A percentile compares a stretch with the other conserved stretches of the same genome.
phyloP scores from a whole-genome alignment of 2,888 invertebrate species.

The Podabrus alpinus region DNA sequence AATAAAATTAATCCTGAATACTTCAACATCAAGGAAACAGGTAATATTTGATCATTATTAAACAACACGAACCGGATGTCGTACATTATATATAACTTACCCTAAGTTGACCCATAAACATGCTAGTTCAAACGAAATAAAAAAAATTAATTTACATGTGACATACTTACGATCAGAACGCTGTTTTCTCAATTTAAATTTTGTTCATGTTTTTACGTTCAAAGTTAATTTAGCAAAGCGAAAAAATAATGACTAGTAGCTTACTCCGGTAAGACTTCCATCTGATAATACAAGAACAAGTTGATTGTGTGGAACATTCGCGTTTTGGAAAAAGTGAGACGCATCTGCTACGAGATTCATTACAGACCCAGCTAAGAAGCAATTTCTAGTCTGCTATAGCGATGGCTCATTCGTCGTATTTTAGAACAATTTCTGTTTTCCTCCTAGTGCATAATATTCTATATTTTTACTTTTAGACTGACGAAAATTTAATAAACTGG shows the following conservation, averaged over 20 bases:
- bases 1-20: neutral
- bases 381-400: conserved; percentile 28
- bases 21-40: neutral
- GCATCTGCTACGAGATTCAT: conserved; percentile 27
- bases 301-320: conserved; percentile 17
- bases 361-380: conserved; percentile 24
- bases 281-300: conserved; percentile 10
- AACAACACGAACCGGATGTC: conserved; percentile 8
- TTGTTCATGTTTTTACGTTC: neutral
- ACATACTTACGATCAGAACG: neutral
- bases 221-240: neutral
- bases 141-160: neutral
- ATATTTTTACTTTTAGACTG: conserved; percentile 14
- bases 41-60: conserved; percentile 4
- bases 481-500: conserved; percentile 14
- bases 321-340: conserved; percentile 15
- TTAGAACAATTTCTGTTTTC: conserved; percentile 26
- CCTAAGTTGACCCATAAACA: neutral
- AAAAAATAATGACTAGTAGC: neutral
- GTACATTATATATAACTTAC: conserved; percentile 6
- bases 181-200: neutral
- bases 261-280: neutral
- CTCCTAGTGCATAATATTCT: conserved; percentile 13
- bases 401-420: conserved; percentile 25
- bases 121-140: neutral